Base-by-base conservation (phyloP, 2,113 vertebrate species). In the Tragelaphus scriptus region DNA sequence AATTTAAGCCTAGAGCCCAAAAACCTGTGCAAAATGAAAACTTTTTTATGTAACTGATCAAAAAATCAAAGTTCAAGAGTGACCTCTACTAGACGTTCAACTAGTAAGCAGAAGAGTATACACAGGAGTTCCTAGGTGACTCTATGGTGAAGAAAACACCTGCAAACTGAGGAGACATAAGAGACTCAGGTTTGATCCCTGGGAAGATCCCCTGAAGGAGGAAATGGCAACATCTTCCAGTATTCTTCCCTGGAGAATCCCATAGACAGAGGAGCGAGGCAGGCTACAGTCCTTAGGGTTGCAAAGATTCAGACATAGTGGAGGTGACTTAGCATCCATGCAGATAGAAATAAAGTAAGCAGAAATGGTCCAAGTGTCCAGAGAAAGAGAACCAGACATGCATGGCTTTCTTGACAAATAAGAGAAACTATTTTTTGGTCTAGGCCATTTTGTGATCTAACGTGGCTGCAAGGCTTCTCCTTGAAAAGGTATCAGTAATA, bases 271-370 rank as follows among this genome's bases (percentile, higher is more conserved):
- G 68, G 68, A 71, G n/a, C 68, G 9, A 12, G 68, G n/a, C 5
- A 0, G n/a, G 68, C 68, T 71, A 23, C 19, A 71, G 68, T 71
- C n/a, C 68, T 12, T 12, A 40, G 36, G n/a, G 5, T 13, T 40
- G 19, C 68, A 40, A 71, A 71, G n/a, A 71, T 2, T 71, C 0
- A 1, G 58, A 40, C n/a, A 71, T 10, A 71, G 68, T 23, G n/a
- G 68, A 71, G 68, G 21, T 0, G 10, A 71, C 68, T 23, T 23
- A 71, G 68, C n/a, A 23, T 71, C n/a, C 19, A 40, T 0, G 0
- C 19, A 36, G 68, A 71, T 3, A 71, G 19, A 71, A 71, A 68
- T 53, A 68, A n/a, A n/a, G 80, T 13, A 53, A 82, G 80, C 5
- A 82, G 80, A 82, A 19, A 53, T 32, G 11, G 10, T 53, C 17